These are phyloP conservation scores for Blastobasis lacticolella DNA, from an alignment of 2,888 invertebrate species.

Conservation along the genomic window DNA sequence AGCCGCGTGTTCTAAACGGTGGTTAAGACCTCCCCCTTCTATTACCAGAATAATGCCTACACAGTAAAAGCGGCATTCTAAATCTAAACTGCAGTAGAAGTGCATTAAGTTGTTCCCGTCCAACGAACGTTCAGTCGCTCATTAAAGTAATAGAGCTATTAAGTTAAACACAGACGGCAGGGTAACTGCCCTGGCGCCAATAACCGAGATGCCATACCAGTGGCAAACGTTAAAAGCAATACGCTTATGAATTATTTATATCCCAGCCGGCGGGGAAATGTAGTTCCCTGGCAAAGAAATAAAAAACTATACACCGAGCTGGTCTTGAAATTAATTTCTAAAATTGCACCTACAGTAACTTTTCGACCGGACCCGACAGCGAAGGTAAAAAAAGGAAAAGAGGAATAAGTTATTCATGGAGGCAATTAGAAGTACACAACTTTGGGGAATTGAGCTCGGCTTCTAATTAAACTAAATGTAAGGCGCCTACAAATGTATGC, in stretches of 20 bases:
- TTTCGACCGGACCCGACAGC: no score
- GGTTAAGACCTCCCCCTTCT: neutral
- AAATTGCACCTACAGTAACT: neutral
- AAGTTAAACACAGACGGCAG: constrained; percentile 38
- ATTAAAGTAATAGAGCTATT: constrained; percentile 58
- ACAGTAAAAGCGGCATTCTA: constrained; percentile 6
- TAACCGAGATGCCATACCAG: constrained; percentile 35
- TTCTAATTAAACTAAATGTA: constrained; percentile 49
- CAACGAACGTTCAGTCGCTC: constrained; percentile 30
- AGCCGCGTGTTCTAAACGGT: neutral
- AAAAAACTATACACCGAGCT: neutral
- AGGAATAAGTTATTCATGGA: constrained; percentile 24
- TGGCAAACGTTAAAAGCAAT: constrained; percentile 29
- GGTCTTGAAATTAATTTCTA: constrained; percentile 1
- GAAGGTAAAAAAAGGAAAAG: no score
- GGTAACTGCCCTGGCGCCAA: constrained; percentile 28
- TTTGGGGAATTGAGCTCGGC: constrained; percentile 27
- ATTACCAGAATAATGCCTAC: constrained; percentile 6
- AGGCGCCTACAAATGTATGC: constrained; percentile 36
- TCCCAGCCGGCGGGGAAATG: constrained; percentile 8
- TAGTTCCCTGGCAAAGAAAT: constrained; percentile 6
- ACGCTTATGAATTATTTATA: constrained; percentile 39
- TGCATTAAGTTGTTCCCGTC: constrained; percentile 27
- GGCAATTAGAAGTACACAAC: constrained; percentile 32
- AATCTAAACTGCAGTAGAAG: constrained; percentile 9